phyloP scores from a whole-genome alignment of 2,113 vertebrate species.

The Pipra filicauda region DNA sequence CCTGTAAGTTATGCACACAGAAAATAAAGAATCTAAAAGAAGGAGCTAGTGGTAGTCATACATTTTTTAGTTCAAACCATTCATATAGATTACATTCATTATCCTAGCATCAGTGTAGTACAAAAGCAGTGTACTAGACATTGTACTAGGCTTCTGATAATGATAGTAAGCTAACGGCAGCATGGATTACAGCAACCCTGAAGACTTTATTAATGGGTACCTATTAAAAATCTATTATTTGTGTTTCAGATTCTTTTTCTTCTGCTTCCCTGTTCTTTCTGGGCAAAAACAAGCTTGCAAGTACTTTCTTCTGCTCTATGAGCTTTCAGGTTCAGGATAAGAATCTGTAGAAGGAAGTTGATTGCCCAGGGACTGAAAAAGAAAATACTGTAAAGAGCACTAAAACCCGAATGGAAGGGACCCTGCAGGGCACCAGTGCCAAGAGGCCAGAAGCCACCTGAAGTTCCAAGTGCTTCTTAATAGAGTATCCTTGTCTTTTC shows the following conservation, averaged over 20 bases:
- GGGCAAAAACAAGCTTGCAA: neutral
- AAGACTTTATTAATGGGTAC: neutral
- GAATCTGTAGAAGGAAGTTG: neutral
- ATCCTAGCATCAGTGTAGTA: neutral
- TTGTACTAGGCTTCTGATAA: neutral
- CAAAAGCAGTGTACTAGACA: neutral
- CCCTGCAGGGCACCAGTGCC: neutral
- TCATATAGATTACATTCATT: neutral
- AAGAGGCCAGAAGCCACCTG: neutral
- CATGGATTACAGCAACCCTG: neutral
- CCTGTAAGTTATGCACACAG: neutral
- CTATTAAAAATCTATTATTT: neutral
- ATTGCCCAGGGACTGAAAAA: neutral
- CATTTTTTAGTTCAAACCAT: neutral
- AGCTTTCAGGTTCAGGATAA: neutral
- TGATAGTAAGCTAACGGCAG: neutral
- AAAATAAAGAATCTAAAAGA: neutral
- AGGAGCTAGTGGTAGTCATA: neutral
- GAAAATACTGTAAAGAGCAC: neutral
- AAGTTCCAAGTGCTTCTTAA: neutral
- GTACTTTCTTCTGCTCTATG: neutral
- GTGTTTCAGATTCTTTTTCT: neutral
- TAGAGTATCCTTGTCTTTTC: neutral
- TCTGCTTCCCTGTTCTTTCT: neutral
- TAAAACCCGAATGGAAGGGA: neutral